Evolutionary conservation across 2,113 vertebrate genomes (phyloP).

Genomic region (Tylochromis polylepis): DNA sequence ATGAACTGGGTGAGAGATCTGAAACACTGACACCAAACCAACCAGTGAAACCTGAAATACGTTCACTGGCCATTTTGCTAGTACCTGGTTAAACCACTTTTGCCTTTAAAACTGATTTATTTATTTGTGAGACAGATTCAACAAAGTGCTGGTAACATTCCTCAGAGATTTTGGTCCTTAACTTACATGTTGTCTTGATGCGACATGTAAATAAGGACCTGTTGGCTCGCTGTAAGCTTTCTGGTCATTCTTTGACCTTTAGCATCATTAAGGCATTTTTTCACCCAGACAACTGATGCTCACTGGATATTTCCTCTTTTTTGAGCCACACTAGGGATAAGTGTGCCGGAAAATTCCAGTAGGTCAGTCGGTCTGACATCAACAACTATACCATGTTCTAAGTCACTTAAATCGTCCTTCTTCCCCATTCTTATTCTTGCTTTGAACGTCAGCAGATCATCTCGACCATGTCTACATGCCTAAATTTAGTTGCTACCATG

Average conservation of each 20-base stretch:
- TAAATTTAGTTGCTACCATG: neutral
- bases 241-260: no score
- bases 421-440: neutral
- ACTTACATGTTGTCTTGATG: neutral
- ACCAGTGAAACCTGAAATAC: neutral
- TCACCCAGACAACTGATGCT: neutral
- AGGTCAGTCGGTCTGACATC: neutral
- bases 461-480: neutral
- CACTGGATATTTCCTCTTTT: neutral
- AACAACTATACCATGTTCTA: neutral
- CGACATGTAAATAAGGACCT: neutral
- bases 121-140: neutral
- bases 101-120: neutral
- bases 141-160: fast-evolving
- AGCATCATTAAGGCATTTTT: neutral
- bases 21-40: no score
- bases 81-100: neutral
- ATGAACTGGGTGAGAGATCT: neutral
- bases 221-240: neutral
- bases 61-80: neutral
- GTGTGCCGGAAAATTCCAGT: neutral
- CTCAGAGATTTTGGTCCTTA: neutral
- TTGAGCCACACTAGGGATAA: fast-evolving
- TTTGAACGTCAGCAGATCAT: neutral
- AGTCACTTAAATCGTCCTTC: neutral